phyloP scores from a whole-genome alignment of 2,888 invertebrate species.

The Chloroclystis v-ata region DNA sequence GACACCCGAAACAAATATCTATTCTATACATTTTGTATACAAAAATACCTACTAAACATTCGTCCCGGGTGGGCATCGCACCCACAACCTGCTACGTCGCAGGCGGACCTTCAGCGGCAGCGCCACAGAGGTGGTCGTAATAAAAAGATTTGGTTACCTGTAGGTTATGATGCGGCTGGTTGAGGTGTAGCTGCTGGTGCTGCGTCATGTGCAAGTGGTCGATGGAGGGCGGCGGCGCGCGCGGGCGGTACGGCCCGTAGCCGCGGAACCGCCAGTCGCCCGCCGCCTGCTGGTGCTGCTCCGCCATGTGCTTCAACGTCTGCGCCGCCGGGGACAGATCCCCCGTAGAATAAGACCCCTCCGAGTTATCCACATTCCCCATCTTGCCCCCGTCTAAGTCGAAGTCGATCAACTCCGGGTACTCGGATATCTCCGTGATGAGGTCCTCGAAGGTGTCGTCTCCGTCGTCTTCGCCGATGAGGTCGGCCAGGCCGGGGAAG shows the following conservation, averaged over 20 bases:
- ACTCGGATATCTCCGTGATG: conserved; percentile 91
- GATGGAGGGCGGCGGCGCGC: conserved; percentile 54
- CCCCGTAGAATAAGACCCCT: conserved; percentile 54
- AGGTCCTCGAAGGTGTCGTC: conserved; percentile 91
- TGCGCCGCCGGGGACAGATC: conserved; percentile 95
- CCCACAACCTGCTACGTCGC: too few species aligned
- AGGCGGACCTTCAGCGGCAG: too few species aligned
- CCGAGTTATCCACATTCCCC: conserved; percentile 61
- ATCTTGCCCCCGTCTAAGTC: conserved; percentile 76
- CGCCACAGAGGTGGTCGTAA: too few species aligned
- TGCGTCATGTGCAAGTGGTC: conserved; percentile 88
- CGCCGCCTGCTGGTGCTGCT: conserved; percentile 91
- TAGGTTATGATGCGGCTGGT: conserved; percentile 87
- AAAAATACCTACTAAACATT: too few species aligned
- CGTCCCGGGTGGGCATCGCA: too few species aligned
- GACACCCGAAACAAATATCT: too few species aligned
- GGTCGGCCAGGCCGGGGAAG: conserved; percentile 87
- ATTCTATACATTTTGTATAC: too few species aligned
- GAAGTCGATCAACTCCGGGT: conserved; percentile 91
- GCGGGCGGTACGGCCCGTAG: conserved; percentile 73
- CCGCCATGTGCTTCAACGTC: conserved; percentile 97
- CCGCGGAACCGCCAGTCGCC: conserved; percentile 76
- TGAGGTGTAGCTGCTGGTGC: conserved; percentile 91
- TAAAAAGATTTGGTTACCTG: too few species aligned
- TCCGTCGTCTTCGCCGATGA: conserved; percentile 90